Base-by-base conservation (phyloP, 2,797 vertebrate species). In the Enteromius viviparus region DNA sequence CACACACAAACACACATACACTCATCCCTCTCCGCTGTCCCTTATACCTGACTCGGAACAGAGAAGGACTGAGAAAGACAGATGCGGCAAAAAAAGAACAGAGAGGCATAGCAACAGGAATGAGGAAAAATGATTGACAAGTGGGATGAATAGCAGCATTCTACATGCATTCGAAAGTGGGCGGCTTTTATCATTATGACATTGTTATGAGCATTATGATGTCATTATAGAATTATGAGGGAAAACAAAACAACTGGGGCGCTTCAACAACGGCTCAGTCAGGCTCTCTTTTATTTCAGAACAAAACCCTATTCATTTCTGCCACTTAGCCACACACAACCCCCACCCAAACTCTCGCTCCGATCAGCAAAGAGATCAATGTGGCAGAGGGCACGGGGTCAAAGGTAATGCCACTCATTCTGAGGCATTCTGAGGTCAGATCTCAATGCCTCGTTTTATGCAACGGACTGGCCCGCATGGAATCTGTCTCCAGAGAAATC, bases 21-120 rank as follows among this genome's bases (percentile, higher is more conserved):
- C 74, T 1, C 40, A 8, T 65, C 34, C 47, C 17, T 68, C 62
- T 82, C 17, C 19, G 81, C 89, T 90, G 91, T 91, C 88, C 91
- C 89, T 34, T 77, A 32, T 70, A 71, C 55, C 66, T 65, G 80
- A 78, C 74, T 62, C 34, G 64, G 77, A 21, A 68, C 34, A 58
- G 23, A 60, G 26, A 34, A 45, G 23, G 80, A 55, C 23, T 26
- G 47, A 66, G 37, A 71, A 49, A 82, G 60, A 64, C 14, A 26
- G 55, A 71, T 32, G 23, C 9, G 2, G 40, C 40, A 34, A 55
- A 26, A 26, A 70, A 19, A 1, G 23, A 74, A 62, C n/a, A 45
- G 64, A 49, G n/a, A n/a, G 23, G 45, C 40, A 17, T 6, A 62
- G 72, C 21, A 1, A 51, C 55, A 45, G 53, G 32, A 51, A 66